Conservation (phyloP, 1,140 invertebrate species). For the Orchestia grillus region DNA sequence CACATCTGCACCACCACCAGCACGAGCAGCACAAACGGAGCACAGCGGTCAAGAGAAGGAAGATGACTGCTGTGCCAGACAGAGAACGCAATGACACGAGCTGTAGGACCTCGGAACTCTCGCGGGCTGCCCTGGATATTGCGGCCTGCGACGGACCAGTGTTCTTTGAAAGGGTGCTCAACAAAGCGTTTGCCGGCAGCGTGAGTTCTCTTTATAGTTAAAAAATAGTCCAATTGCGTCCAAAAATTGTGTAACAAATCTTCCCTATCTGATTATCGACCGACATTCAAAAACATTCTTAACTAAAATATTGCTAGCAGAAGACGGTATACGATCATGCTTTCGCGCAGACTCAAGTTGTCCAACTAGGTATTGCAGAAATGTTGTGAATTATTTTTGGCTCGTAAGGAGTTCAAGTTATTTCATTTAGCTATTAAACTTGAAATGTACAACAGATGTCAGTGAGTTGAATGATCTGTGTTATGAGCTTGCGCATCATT, state of each 20-base stretch:
- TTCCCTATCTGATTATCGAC: background rate
- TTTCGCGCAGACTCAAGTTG: background rate
- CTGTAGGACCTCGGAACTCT: conserved; percentile 17
- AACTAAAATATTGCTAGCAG: background rate
- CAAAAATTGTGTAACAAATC: background rate
- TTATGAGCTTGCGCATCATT: too few species aligned
- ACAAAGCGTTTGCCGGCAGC: conserved; percentile 78
- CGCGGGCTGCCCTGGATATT: conserved; percentile 75
- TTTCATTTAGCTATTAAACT: background rate
- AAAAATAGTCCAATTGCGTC: background rate
- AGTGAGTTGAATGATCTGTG: background rate
- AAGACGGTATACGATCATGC: background rate
- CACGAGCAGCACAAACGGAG: background rate
- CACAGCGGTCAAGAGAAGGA: background rate
- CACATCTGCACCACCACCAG: background rate
- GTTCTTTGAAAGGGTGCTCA: conserved; percentile 83
- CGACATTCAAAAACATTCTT: background rate
- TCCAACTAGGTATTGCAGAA: background rate
- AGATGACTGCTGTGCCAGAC: background rate
- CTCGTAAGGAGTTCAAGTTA: background rate
- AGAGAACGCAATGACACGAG: conserved; percentile 51
- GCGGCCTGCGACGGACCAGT: conserved; percentile 91
- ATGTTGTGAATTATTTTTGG: background rate
- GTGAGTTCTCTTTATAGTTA: background rate
- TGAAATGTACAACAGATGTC: background rate